Base-by-base conservation (phyloP, 2,888 invertebrate genomes). In the Furcula furcula region DNA sequence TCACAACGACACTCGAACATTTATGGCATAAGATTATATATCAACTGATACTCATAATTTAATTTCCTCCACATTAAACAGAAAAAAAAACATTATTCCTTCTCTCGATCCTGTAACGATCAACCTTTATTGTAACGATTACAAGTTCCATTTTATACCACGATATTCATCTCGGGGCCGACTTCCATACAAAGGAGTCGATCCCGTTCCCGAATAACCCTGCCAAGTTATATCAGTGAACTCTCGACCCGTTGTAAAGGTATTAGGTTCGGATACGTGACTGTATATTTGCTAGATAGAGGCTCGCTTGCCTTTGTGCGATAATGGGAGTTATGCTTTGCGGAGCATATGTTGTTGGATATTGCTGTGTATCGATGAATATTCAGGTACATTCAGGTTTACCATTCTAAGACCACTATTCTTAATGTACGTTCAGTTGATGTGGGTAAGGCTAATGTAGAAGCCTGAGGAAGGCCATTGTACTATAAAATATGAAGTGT, bases 271-370 rank as follows among this genome's bases (percentile, higher is more conserved):
- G 13, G 13, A 30, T 34, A 5, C 25, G 12, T 12, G 11, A 23
- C 21, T 19, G 27, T 15, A n/a, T 35, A 26, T 29, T 21, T 29
- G 29, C 29, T 29, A 26, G 15, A 21, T 31, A 23, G 12, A 12
- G 23, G 11, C 11, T 5, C 25, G 20, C 7, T 25, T 19, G 25
- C 25, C 36, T 45, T 43, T 45, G 28, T 34, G 29, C 23, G 15
- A 23, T 34, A 32, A 28, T 34, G 14, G 29, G 23, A 33, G 13
- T 31, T 29, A 10, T 33, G 20, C 32, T 36, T 25, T 19, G 23
- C 16, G 31, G 20, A 30, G 20, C 22, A 10, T 10, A 12, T 23
- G 12, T 13, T 23, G 11, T 12, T 12, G 2, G 23, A 23, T 11
- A 13, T 7, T 6, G 11, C 22, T 29, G 28, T 29, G 28, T 29